These are phyloP conservation scores for Tenualosa thibaudeaui DNA, from an alignment of 2,797 vertebrate genomes.

Conservation along the genomic window DNA sequence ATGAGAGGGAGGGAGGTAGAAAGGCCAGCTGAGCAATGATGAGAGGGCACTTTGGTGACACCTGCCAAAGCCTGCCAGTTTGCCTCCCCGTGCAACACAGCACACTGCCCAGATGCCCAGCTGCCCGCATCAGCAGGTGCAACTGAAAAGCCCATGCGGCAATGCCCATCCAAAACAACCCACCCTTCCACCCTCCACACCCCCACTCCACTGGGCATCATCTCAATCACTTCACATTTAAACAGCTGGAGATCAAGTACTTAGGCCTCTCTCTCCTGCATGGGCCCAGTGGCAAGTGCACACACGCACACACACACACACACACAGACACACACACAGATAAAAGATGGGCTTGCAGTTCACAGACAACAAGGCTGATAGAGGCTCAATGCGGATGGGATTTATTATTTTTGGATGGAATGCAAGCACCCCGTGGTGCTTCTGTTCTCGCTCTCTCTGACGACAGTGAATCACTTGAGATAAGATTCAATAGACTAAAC, in stretches of 20 bases:
- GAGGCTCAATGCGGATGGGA: neutral
- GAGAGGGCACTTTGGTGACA: constrained; percentile 26
- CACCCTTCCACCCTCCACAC: neutral
- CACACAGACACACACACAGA: neutral
- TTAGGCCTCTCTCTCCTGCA: constrained; percentile 31
- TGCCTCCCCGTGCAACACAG: constrained; percentile 13
- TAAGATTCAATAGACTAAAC: constrained; percentile 8
- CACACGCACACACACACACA: neutral
- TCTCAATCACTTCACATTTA: constrained; percentile 50
- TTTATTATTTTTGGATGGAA: constrained; percentile 20
- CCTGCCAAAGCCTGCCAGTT: constrained; percentile 38
- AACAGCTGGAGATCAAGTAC: constrained; percentile 38
- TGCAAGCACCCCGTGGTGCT: neutral
- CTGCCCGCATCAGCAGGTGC: constrained; percentile 47
- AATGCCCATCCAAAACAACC: neutral
- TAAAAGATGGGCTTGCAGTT: neutral
- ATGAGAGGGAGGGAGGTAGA: neutral
- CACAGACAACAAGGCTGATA: neutral
- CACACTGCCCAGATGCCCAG: constrained; percentile 30
- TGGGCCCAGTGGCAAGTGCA: neutral
- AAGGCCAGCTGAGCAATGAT: constrained; percentile 19
- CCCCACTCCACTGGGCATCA: constrained; percentile 14
- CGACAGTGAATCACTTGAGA: neutral
- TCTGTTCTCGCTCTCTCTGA: neutral
- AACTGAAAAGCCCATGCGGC: constrained; percentile 21